These are phyloP conservation scores for Apoderus coryli DNA, from an alignment of 2,888 invertebrate species.

Conservation along the genomic window DNA sequence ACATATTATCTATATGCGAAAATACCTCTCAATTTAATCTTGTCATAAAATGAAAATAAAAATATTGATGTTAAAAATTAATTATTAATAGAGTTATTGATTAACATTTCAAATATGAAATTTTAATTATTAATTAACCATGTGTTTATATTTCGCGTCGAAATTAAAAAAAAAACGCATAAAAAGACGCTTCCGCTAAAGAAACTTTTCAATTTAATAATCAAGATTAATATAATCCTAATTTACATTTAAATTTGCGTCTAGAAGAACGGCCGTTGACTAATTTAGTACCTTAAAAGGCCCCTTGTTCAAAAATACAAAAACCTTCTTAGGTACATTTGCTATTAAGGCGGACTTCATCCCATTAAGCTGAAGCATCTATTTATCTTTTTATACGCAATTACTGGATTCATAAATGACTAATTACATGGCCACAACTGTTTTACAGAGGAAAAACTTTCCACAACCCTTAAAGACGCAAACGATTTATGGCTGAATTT, in stretches of 20 bases:
- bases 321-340: no score
- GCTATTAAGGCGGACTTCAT: no score
- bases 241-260: conserved; percentile 30
- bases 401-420: conserved; percentile 35
- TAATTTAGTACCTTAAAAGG: conserved; percentile 30
- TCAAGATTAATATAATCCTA: conserved; percentile 28
- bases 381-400: conserved; percentile 35
- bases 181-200: no score
- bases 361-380: conserved; percentile 31
- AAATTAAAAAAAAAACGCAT: no score
- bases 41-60: no score
- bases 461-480: conserved; percentile 26
- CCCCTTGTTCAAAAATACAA: conserved; percentile 24
- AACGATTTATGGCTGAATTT: conserved; percentile 15
- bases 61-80: no score
- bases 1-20: no score
- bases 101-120: no score
- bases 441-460: conserved; percentile 26
- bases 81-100: no score
- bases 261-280: conserved; percentile 25
- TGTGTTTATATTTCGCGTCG: no score
- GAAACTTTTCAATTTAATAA: conserved; percentile 27
- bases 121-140: no score
- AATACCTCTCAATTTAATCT: no score
- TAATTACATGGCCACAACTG: conserved; percentile 32